These are phyloP conservation scores for Micrasema minimum DNA, from an alignment of 1,140 invertebrate genomes.

Conservation along the genomic window DNA sequence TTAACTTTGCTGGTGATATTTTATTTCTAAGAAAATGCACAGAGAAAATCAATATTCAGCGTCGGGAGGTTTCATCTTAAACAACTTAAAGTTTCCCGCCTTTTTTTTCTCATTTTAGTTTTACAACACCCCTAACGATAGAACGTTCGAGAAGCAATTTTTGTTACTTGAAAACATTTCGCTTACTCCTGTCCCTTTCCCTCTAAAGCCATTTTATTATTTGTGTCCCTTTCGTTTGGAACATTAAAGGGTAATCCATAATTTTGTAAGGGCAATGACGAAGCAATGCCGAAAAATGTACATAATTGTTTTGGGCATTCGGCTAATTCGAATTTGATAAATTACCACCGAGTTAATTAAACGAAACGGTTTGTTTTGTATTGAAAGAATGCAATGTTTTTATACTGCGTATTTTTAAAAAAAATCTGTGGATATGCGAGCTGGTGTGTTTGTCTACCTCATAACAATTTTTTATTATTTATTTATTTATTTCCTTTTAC, in stretches of 20 bases:
- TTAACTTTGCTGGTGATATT: too few relatives aligned
- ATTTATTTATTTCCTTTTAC: too few relatives aligned
- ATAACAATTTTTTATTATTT: too few relatives aligned
- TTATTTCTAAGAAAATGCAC: constrained; percentile 13
- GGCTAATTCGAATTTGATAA: constrained; percentile 32
- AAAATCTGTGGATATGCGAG: too few relatives aligned
- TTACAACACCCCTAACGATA: constrained; percentile 5
- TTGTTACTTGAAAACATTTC: constrained; percentile 25
- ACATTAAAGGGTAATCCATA: constrained; percentile 35
- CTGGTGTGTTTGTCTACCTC: too few relatives aligned
- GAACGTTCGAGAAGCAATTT: constrained; percentile 8
- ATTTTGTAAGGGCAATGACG: constrained; percentile 3
- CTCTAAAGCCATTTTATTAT: not conserved
- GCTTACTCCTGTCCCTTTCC: not conserved
- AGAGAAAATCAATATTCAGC: constrained; percentile 13
- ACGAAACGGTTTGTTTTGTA: constrained; percentile 3
- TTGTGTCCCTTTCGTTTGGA: constrained; percentile 4
- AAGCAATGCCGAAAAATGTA: constrained; percentile 10
- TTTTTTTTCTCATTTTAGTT: constrained; percentile 5
- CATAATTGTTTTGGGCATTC: constrained; percentile 25
- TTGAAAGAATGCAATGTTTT: constrained; percentile 9
- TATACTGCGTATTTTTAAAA: too few relatives aligned
- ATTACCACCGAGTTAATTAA: constrained; percentile 21
- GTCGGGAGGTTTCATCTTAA: not conserved
- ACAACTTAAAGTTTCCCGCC: not conserved